Evolutionary conservation across 1,140 invertebrate genomes (phyloP), one percentile per base, ranked within the genome.

Genomic region (Zophobas morio): DNA sequence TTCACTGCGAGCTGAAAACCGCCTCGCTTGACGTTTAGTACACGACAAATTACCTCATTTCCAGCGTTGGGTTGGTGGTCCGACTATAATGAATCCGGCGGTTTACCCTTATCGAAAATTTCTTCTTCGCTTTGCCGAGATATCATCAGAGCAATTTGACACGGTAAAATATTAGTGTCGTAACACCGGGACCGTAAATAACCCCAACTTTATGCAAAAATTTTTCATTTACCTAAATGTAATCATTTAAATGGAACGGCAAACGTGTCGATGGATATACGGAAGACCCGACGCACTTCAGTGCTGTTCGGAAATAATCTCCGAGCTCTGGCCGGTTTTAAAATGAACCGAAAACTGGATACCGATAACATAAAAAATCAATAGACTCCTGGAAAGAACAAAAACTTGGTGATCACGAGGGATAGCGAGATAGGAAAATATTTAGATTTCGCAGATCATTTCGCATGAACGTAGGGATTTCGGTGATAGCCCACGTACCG

Each of bases 81-180:
- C 42, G 37, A 42, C 60, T 42, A 66, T 66, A 37, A 66, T 66
- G 60, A 66, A 66, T 66, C 60, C 39, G 39, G 60, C 60, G 60
- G 60, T 66, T 66, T 66, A 66, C 37, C 60, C 60, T 66, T 66
- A 66, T 66, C 60, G 37, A 66, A 66, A 66, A 66, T 66, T 66
- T 66, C 60, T 42, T 36, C 8, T 37, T n/a, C 39, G 33, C 42
- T 66, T 66, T 37, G 42, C 60, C 60, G 60, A 66, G 60, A 66
- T 66, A 66, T 66, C 33, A 66, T 66, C 60, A 39, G 37, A 20
- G 42, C 60, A 66, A 66, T 42, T 66, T 66, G 60, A 37, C 20
- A 33, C 60, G 42, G 42, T 66, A 42, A 66, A 66, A 66, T 66
- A 66, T 66, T 66, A 39, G 42, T 66, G 8, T 20, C 20, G 20